phyloP scores from a whole-genome alignment of 1,140 invertebrate genomes.

The Olivierus martensii region DNA sequence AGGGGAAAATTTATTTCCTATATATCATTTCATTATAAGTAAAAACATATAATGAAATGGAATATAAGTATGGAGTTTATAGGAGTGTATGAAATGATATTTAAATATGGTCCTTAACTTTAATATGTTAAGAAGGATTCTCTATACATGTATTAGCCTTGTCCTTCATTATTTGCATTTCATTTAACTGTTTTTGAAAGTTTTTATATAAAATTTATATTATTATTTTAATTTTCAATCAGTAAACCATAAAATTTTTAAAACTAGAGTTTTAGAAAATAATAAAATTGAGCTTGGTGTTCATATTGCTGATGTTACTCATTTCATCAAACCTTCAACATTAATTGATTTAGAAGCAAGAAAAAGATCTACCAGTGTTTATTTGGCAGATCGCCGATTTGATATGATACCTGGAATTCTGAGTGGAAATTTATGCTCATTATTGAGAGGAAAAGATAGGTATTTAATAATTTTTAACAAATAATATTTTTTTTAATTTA shows the following conservation, averaged over 20 bases:
- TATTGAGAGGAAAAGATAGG: slow-evolving; percentile 33
- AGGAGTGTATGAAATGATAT: too few species aligned
- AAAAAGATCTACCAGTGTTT: slow-evolving; percentile 34
- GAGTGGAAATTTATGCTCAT: slow-evolving; percentile 37
- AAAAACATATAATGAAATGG: too few species aligned
- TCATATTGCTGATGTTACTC: slow-evolving; percentile 39
- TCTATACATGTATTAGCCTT: too few species aligned
- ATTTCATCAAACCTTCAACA: slow-evolving; percentile 31
- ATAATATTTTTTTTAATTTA: background rate
- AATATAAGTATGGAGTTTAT: too few species aligned
- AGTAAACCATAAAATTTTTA: background rate
- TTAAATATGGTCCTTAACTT: too few species aligned
- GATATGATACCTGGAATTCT: slow-evolving; percentile 39
- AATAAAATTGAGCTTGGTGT: slow-evolving; percentile 33
- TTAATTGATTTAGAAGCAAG: slow-evolving; percentile 31
- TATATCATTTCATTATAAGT: too few species aligned
- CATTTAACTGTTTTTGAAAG: too few species aligned
- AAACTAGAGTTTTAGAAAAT: slow-evolving; percentile 24
- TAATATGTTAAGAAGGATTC: too few species aligned
- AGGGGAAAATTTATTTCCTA: too few species aligned
- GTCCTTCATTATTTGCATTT: too few species aligned
- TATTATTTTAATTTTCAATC: too few species aligned
- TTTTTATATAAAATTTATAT: too few species aligned
- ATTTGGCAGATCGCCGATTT: slow-evolving; percentile 34
- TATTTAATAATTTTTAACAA: slow-evolving; percentile 16